phyloP scores from a whole-genome alignment of 37 sponge, comb jelly and placozoan genomes.

The Agelas oroides region DNA sequence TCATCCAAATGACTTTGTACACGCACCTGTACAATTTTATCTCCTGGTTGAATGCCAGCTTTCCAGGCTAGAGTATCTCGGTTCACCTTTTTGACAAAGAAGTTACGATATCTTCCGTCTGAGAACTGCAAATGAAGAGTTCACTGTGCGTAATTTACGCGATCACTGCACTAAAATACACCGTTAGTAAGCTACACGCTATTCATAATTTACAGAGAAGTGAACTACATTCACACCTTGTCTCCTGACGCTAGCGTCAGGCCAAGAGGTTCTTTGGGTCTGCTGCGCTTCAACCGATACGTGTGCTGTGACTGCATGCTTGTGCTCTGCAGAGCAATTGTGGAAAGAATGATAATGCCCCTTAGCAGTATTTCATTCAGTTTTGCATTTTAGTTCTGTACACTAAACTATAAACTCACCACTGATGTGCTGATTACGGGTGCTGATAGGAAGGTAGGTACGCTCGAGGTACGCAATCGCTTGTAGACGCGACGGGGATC shows the following conservation, averaged over 20 bases:
- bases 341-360: too few relatives aligned
- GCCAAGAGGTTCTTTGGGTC: conserved; percentile 68
- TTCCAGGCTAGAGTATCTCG: conserved; percentile 54
- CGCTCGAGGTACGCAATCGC: too few relatives aligned
- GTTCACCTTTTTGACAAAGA: conserved; percentile 60
- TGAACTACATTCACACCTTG: conserved; percentile 41
- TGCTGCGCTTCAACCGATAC: conserved; percentile 52
- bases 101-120: conserved; percentile 23
- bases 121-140: conserved; percentile 15
- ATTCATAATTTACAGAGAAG: too few relatives aligned
- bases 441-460: too few relatives aligned
- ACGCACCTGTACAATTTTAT: conserved; percentile 82
- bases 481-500: not conserved
- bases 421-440: too few relatives aligned
- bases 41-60: conserved; percentile 71
- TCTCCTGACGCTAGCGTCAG: conserved; percentile 73
- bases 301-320: conserved; percentile 14
- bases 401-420: not conserved
- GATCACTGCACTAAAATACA: not conserved
- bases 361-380: too few relatives aligned
- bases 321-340: too few relatives aligned
- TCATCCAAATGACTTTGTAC: too few relatives aligned
- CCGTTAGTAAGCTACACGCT: too few relatives aligned
- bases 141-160: too few relatives aligned
- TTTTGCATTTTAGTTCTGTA: too few relatives aligned